A percentile compares a stretch with the other conserved stretches of the same genome.
phyloP scores from a whole-genome alignment of 2,113 vertebrate species.

The Hemiprocne comata region DNA sequence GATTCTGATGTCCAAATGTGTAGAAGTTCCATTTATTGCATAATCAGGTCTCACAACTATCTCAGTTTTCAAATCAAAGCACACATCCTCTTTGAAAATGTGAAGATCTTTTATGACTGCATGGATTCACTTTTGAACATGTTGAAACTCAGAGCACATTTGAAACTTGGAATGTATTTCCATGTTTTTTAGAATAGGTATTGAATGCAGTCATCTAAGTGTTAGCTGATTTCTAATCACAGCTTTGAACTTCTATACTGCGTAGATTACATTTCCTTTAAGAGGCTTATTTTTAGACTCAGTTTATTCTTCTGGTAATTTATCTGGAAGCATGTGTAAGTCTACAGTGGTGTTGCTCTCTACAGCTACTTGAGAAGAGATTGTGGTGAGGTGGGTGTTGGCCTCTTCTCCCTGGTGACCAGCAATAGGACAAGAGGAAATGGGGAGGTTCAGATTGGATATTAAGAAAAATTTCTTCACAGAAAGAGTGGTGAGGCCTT shows the following conservation, averaged over 20 bases:
- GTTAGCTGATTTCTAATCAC: not conserved
- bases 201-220: not conserved
- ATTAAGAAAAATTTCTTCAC: too few relatives aligned
- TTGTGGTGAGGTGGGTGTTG: too few relatives aligned
- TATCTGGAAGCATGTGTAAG: not conserved
- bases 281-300: not conserved
- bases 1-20: not conserved
- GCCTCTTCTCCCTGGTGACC: too few relatives aligned
- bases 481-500: too few relatives aligned
- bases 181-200: not conserved
- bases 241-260: not conserved
- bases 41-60: not conserved
- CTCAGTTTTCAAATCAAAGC: not conserved
- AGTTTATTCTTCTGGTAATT: not conserved
- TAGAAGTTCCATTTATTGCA: not conserved
- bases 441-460: too few relatives aligned
- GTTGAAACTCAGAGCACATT: not conserved
- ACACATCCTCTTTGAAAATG: not conserved
- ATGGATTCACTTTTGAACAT: not conserved
- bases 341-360: not conserved
- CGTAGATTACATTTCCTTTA: not conserved
- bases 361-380: too few relatives aligned
- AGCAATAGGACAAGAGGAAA: too few relatives aligned
- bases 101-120: not conserved
- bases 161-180: not conserved